Conservation (phyloP, 2,113 vertebrate species). For the Haplotaxodon microlepis region DNA sequence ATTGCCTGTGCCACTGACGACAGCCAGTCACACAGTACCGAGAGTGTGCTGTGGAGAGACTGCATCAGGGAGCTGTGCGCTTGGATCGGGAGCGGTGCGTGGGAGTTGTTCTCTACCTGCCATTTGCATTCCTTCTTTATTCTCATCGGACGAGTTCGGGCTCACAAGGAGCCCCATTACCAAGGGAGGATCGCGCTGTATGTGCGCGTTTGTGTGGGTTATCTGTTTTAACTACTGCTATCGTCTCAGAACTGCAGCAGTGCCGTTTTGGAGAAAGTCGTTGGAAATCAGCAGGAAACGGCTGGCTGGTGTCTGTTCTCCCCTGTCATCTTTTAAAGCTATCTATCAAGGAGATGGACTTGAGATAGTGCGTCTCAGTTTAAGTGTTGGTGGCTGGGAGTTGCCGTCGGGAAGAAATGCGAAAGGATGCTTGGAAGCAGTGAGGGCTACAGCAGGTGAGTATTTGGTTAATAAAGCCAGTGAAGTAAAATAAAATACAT, state of each 20-base stretch:
- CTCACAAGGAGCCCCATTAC: constrained; percentile 32
- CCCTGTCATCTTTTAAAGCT: neutral
- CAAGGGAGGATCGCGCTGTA: constrained; percentile 4
- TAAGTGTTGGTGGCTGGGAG: constrained; percentile 58
- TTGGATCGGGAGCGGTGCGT: constrained; percentile 39
- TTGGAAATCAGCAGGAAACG: neutral
- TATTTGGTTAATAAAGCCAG: neutral
- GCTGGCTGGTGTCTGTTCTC: neutral
- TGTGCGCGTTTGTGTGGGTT: neutral
- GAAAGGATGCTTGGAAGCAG: constrained; percentile 70
- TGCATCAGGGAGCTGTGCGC: constrained; percentile 22
- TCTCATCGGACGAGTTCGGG: constrained; percentile 20
- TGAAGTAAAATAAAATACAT: neutral
- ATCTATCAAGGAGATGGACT: constrained; percentile 47
- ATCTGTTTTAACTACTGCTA: neutral
- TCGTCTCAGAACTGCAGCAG: neutral
- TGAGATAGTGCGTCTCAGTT: constrained; percentile 53
- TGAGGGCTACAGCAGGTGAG: constrained; percentile 69
- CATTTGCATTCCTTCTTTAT: constrained; percentile 30
- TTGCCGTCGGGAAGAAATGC: constrained; percentile 63
- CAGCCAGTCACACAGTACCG: constrained; percentile 34
- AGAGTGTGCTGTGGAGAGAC: constrained; percentile 20
- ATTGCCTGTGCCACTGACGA: constrained; percentile 40
- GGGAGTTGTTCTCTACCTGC: constrained; percentile 54
- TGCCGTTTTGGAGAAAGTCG: neutral